Evolutionary conservation across 1,140 invertebrate genomes (phyloP).

Genomic region (Lordiphosa clarofinis): DNA sequence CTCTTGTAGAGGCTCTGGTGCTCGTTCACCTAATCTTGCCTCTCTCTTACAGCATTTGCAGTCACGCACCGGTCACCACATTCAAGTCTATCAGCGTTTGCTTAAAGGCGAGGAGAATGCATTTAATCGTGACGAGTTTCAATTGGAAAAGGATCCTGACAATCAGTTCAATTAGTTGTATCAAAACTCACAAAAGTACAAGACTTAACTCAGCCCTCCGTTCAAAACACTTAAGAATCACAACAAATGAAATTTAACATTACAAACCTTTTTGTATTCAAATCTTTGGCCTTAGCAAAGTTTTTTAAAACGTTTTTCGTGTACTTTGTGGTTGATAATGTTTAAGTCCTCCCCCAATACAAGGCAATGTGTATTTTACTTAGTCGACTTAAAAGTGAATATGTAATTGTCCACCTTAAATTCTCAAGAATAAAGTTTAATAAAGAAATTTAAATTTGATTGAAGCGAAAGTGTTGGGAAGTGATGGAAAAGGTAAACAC

Average conservation of each 20-base stretch:
- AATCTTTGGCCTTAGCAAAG: constrained; percentile 44
- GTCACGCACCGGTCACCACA: constrained; percentile 55
- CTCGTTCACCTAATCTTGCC: constrained; percentile 53
- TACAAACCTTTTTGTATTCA: constrained; percentile 41
- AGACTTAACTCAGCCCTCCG: constrained; percentile 58
- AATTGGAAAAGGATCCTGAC: neutral
- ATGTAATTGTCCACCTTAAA: too few species aligned
- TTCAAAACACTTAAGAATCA: constrained; percentile 22
- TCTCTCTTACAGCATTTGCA: constrained; percentile 59
- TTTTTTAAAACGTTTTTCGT: constrained; percentile 49
- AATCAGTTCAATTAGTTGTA: constrained; percentile 56
- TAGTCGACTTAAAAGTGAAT: constrained; percentile 2
- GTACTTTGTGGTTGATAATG: constrained; percentile 39
- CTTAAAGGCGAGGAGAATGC: constrained; percentile 62
- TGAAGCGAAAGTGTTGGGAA: too few species aligned
- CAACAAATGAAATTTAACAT: constrained; percentile 24
- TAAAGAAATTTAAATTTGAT: too few species aligned
- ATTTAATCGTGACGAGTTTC: constrained; percentile 51
- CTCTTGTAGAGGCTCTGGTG: constrained; percentile 45
- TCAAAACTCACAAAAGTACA: constrained; percentile 14
- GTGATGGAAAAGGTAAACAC: too few species aligned
- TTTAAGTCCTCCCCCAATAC: constrained; percentile 28
- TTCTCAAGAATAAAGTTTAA: too few species aligned
- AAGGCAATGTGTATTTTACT: constrained; percentile 47
- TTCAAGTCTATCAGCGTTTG: constrained; percentile 70